Evolutionary conservation across 30 jellyfish, hydroid and myxozoan genomes (phyloP).

Genomic region (Cassiopea xamachana): DNA sequence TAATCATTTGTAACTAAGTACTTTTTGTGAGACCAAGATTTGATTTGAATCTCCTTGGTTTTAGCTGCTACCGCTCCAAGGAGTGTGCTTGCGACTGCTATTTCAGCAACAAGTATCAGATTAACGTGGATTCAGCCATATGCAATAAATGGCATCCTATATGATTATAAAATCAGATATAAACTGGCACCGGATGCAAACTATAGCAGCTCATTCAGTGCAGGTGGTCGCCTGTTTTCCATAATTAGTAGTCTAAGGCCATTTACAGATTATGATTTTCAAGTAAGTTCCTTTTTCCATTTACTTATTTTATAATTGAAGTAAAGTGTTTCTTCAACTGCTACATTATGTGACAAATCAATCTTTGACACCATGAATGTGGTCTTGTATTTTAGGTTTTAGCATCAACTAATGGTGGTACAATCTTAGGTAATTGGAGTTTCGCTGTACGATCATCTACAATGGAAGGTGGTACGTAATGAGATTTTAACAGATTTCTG

Average conservation of each 20-base stretch:
- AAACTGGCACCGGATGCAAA: not conserved
- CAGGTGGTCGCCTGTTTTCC: not conserved
- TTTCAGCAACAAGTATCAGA: not conserved
- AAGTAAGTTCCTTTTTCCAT: not conserved
- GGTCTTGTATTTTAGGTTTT: too few relatives aligned
- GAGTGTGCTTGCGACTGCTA: not conserved
- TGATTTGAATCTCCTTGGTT: not conserved
- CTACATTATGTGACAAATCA: too few relatives aligned
- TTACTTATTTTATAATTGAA: too few relatives aligned
- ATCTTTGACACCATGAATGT: too few relatives aligned
- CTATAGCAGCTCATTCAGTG: not conserved
- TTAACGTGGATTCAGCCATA: not conserved
- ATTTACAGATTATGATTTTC: not conserved
- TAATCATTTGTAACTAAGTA: too few relatives aligned
- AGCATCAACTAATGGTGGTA: too few relatives aligned
- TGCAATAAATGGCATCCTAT: not conserved
- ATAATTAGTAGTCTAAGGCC: not conserved
- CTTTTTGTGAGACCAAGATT: too few relatives aligned
- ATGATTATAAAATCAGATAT: not conserved
- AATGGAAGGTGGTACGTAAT: too few relatives aligned
- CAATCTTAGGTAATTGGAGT: too few relatives aligned
- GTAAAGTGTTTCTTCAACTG: too few relatives aligned
- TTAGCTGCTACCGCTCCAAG: not conserved
- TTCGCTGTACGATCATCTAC: too few relatives aligned
- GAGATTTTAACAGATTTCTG: too few relatives aligned